phyloP scores from a whole-genome alignment of 2,797 vertebrate genomes.

The Zenarchopterus dispar region DNA sequence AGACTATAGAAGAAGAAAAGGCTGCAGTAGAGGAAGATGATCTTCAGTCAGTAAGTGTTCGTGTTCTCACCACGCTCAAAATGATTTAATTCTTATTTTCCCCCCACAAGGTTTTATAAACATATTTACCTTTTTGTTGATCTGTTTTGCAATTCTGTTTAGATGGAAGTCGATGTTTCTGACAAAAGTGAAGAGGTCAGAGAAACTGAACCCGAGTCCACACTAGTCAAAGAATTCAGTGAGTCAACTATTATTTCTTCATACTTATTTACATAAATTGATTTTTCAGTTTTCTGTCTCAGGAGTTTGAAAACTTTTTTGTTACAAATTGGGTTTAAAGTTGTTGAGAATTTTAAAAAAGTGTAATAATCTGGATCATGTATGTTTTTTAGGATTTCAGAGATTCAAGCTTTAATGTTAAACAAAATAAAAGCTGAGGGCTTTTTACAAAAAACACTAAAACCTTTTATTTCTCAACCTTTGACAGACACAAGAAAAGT shows the following conservation, averaged over 20 bases:
- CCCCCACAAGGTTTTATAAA: background rate
- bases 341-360: too few species aligned
- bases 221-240: slow-evolving; percentile 72
- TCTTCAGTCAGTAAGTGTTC: slow-evolving; percentile 47
- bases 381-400: too few species aligned
- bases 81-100: background rate
- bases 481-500: too few species aligned
- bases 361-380: too few species aligned
- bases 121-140: background rate
- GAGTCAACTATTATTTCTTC: slow-evolving; percentile 36
- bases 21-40: slow-evolving; percentile 19
- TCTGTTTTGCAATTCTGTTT: slow-evolving; percentile 12
- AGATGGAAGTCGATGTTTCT: slow-evolving; percentile 42
- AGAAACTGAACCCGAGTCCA: slow-evolving; percentile 32
- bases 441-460: too few species aligned
- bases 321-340: too few species aligned
- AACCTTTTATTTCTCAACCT: too few species aligned
- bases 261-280: too few species aligned
- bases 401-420: too few species aligned
- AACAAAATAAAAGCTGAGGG: too few species aligned
- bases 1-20: slow-evolving; percentile 28
- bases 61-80: background rate
- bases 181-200: slow-evolving; percentile 29
- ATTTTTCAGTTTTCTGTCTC: background rate
- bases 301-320: too few species aligned